A percentile compares a stretch with the other conserved stretches of the same genome.
phyloP scores from a whole-genome alignment of 2,888 invertebrate genomes.

The Brachypterus glaber region DNA sequence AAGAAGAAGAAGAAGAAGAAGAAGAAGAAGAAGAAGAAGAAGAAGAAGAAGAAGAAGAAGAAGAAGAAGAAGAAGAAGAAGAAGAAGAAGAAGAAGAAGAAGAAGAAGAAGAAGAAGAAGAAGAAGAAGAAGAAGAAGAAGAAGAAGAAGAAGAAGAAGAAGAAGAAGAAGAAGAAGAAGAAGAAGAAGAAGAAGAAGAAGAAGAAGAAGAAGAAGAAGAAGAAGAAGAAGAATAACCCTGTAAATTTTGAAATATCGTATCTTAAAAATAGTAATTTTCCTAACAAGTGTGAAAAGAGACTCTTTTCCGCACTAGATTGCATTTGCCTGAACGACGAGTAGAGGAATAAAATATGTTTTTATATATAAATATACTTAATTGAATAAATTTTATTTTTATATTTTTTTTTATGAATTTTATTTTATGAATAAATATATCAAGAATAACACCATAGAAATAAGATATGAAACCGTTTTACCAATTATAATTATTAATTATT shows the following conservation, averaged over 20 bases:
- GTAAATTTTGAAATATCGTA: not conserved
- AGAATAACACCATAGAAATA: too few species aligned
- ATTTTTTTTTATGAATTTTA: too few species aligned
- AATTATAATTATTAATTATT: too few species aligned
- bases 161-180: conserved; percentile 2
- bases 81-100: not conserved
- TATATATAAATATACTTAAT: not conserved
- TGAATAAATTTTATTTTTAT: not conserved
- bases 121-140: not conserved
- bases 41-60: conserved; percentile 1
- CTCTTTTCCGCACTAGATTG: too few species aligned
- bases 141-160: not conserved
- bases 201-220: not conserved
- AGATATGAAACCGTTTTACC: too few species aligned
- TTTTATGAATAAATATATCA: too few species aligned
- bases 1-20: not conserved
- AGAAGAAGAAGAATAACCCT: not conserved
- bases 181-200: not conserved
- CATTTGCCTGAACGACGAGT: not conserved
- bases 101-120: too few species aligned
- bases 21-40: not conserved
- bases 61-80: not conserved
- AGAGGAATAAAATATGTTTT: not conserved
- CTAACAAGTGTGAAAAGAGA: too few species aligned
- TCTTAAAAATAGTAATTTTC: too few species aligned